These are phyloP conservation scores for Beroe forskalii DNA, from an alignment of 37 sponge, comb jelly and placozoan species.

Conservation along the genomic window DNA sequence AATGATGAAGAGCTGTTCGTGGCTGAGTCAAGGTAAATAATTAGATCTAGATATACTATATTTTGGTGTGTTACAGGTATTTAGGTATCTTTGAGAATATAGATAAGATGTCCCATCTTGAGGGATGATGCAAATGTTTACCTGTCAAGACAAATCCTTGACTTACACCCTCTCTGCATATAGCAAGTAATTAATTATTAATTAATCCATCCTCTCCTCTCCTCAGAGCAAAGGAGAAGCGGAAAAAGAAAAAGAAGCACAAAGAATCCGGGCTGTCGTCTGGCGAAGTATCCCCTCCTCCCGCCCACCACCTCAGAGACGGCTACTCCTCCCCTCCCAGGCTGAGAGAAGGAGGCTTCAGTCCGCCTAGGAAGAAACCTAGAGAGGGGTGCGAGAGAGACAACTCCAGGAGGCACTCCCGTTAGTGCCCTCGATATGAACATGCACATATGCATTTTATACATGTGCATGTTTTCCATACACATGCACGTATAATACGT, in stretches of 20 bases:
- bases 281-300: neutral
- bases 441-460: too few relatives aligned
- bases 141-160: neutral
- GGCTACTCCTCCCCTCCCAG: too few relatives aligned
- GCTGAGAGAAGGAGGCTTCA: neutral
- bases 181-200: neutral
- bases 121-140: too few relatives aligned
- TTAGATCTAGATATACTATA: too few relatives aligned
- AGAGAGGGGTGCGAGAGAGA: neutral
- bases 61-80: too few relatives aligned
- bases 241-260: slow-evolving; percentile 32
- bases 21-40: slow-evolving; percentile 9
- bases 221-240: slow-evolving; percentile 23
- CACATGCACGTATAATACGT: too few relatives aligned
- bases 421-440: too few relatives aligned
- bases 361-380: slow-evolving; percentile 29
- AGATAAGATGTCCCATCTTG: too few relatives aligned
- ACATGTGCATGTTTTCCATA: too few relatives aligned
- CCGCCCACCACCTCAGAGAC: neutral
- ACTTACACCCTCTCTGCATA: neutral
- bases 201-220: neutral
- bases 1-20: slow-evolving; percentile 33
- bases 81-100: too few relatives aligned
- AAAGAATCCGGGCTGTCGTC: neutral
- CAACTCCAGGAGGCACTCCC: neutral